phyloP scores from a whole-genome alignment of 1,140 invertebrate species.

The Psix sp. region DNA sequence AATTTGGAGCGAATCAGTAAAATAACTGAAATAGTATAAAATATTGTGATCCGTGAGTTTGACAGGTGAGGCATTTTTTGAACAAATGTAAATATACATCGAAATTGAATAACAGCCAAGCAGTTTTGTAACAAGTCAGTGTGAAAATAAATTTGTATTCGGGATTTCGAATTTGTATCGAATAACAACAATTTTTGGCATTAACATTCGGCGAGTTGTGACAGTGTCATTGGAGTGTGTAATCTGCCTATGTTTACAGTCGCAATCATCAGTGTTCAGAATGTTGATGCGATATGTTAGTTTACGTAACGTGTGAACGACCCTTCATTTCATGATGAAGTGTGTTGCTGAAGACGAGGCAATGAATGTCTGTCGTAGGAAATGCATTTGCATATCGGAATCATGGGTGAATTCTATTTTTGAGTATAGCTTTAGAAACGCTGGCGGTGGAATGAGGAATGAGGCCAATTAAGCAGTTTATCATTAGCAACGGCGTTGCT shows the following conservation, averaged over 20 bases:
- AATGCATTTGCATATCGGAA: too few species aligned
- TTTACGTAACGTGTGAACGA: constrained; percentile 41
- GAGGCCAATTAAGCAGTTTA: constrained; percentile 74
- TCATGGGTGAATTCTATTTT: constrained; percentile 65
- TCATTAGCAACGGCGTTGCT: constrained; percentile 68
- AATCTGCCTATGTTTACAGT: too few species aligned
- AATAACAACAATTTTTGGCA: constrained; percentile 13
- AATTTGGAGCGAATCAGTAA: too few species aligned
- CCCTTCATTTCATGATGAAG: constrained; percentile 33
- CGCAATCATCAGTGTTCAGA: too few species aligned
- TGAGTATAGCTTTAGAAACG: constrained; percentile 52
- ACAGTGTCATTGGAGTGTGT: too few species aligned
- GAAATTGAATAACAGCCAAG: constrained; percentile 22
- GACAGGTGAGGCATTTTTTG: too few species aligned
- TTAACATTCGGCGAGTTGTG: too few species aligned
- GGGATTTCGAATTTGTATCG: constrained; percentile 4
- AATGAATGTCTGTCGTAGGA: too few species aligned
- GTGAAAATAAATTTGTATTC: constrained; percentile 21
- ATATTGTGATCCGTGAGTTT: too few species aligned
- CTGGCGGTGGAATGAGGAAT: constrained; percentile 68
- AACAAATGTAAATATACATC: constrained; percentile 10
- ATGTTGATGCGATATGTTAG: not conserved
- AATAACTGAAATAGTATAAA: too few species aligned
- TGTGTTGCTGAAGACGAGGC: constrained; percentile 10
- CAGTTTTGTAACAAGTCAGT: constrained; percentile 27